These are phyloP conservation scores for Phainopepla nitens DNA, from an alignment of 2,113 vertebrate species.

Conservation along the genomic window DNA sequence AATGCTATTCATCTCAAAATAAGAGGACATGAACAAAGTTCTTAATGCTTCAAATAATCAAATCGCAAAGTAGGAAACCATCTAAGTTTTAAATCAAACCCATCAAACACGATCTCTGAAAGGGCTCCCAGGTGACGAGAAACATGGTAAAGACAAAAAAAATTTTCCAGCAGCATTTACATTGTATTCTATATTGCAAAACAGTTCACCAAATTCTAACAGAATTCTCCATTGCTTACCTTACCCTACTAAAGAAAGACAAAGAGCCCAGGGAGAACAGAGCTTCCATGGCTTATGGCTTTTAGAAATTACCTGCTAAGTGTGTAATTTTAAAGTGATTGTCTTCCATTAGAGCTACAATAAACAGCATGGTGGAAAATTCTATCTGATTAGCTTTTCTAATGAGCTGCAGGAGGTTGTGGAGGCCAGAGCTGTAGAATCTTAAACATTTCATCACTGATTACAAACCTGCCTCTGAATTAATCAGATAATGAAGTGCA, in stretches of 20 bases:
- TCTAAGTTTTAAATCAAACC: neutral
- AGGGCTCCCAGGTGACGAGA: neutral
- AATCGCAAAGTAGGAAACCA: neutral
- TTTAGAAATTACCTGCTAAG: constrained; percentile 57
- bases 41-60: neutral
- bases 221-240: neutral
- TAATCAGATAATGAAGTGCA: constrained; percentile 57
- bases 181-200: neutral
- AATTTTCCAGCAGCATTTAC: neutral
- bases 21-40: neutral
- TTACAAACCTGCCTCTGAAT: constrained; percentile 53
- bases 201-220: neutral
- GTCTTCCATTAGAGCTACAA: constrained; percentile 55
- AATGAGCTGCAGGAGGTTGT: constrained; percentile 61
- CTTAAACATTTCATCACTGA: constrained; percentile 58
- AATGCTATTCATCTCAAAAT: neutral
- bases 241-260: neutral
- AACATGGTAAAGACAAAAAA: neutral
- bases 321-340: constrained; percentile 62
- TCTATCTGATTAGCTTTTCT: constrained; percentile 61
- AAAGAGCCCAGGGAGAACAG: neutral
- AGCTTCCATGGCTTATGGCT: neutral
- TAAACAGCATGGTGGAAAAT: constrained; percentile 63
- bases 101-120: neutral
- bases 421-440: constrained; percentile 30